Conservation (phyloP, 1,140 invertebrate genomes). For the Sarcophaga bullata region DNA sequence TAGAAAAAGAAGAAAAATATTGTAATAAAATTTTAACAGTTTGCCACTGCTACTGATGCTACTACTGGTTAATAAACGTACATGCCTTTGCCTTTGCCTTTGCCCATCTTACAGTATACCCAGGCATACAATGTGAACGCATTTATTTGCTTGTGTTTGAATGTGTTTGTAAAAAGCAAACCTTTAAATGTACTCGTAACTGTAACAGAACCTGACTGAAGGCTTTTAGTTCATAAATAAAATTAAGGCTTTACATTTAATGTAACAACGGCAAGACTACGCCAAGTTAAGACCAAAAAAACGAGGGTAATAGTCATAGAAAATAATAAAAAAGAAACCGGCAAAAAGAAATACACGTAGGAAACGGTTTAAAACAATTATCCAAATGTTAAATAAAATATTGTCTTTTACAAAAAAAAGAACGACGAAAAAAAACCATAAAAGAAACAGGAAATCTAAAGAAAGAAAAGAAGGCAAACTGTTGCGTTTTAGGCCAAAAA, state of each 20-base stretch:
- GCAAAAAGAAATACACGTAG: neutral
- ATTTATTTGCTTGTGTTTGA: too few relatives aligned
- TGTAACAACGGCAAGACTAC: neutral
- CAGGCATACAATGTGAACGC: too few relatives aligned
- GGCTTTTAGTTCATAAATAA: slow-evolving; percentile 22
- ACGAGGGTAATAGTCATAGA: neutral
- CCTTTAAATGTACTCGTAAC: too few relatives aligned
- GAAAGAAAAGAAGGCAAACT: neutral
- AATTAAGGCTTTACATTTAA: slow-evolving; percentile 22
- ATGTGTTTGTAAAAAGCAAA: too few relatives aligned
- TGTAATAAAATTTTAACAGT: neutral
- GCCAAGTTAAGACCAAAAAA: neutral
- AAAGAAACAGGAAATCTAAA: too few relatives aligned
- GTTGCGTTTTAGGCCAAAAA: slow-evolving; percentile 13
- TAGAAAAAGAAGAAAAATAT: neutral
- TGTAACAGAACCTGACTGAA: neutral
- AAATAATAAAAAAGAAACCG: neutral
- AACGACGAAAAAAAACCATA: too few relatives aligned
- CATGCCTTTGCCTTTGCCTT: too few relatives aligned
- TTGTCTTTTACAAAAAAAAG: neutral
- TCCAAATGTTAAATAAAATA: slow-evolving; percentile 20
- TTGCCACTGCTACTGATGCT: neutral
- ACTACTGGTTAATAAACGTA: neutral
- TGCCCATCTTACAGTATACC: neutral
- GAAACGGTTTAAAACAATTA: slow-evolving; percentile 24